These are phyloP conservation scores for Cantharis rufa DNA, from an alignment of 2,888 invertebrate species.

Conservation along the genomic window DNA sequence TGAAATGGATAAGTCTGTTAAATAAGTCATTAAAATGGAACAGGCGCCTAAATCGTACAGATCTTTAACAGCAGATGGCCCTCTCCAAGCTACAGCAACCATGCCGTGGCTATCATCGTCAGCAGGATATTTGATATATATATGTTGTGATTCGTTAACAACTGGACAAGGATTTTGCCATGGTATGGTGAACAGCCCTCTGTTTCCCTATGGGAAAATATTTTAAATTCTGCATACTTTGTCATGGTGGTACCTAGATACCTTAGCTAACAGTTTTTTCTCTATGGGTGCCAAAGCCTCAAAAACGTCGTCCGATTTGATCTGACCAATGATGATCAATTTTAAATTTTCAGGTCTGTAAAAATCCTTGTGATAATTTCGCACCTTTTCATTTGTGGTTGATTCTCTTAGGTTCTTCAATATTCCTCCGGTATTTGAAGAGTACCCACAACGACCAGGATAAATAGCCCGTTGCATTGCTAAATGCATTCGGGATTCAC, in stretches of 20 bases:
- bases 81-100: conserved; percentile 79
- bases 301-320: conserved; percentile 76
- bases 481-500: conserved; percentile 70
- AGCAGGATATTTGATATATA: conserved; percentile 73
- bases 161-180: conserved; percentile 78
- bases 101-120: conserved; percentile 83
- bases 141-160: conserved; percentile 60
- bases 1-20: conserved; percentile 85
- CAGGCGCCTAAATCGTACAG: conserved; percentile 66
- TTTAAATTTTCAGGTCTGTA: conserved; percentile 89
- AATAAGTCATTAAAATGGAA: conserved; percentile 74
- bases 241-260: conserved; percentile 40
- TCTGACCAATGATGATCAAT: conserved; percentile 81
- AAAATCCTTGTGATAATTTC: conserved; percentile 80
- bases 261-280: conserved; percentile 73
- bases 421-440: conserved; percentile 82
- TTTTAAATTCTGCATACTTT: neutral
- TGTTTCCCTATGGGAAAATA: conserved; percentile 53
- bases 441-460: conserved; percentile 81
- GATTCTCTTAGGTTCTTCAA: conserved; percentile 82
- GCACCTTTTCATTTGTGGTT: conserved; percentile 79
- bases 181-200: conserved; percentile 68
- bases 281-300: conserved; percentile 73
- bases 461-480: conserved; percentile 73
- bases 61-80: conserved; percentile 67